Evolutionary conservation across 2,888 invertebrate species (phyloP).

Genomic region (Scaptodrosophila latifasciaeformis): DNA sequence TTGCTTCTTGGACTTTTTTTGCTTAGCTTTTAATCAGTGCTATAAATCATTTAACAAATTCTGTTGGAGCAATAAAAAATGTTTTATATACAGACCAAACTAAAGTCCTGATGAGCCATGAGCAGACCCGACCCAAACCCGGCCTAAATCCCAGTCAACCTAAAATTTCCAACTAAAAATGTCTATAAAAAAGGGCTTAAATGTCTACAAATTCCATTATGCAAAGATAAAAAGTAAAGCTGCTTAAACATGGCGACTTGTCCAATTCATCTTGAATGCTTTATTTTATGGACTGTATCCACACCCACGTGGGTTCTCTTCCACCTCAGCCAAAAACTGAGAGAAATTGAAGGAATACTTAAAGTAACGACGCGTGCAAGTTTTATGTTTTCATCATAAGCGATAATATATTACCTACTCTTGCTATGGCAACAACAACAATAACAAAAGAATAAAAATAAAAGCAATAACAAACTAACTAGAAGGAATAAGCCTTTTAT

Average conservation of each 20-base stretch:
- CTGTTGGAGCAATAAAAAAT: constrained; percentile 24
- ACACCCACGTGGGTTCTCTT: background rate
- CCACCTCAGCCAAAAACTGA: constrained; percentile 49
- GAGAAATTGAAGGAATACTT: constrained; percentile 23
- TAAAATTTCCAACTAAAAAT: constrained; percentile 22
- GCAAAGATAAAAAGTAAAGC: constrained; percentile 31
- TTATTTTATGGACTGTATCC: constrained; percentile 47
- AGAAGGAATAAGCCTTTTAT: too few species aligned
- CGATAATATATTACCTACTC: constrained; percentile 47
- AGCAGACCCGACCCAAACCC: too few species aligned
- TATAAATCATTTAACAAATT: constrained; percentile 41
- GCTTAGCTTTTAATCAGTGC: background rate
- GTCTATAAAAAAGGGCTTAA: constrained; percentile 50
- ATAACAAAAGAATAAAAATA: background rate
- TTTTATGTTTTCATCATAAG: constrained; percentile 57
- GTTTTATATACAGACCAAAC: constrained; percentile 28
- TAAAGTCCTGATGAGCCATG: too few species aligned
- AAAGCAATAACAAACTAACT: too few species aligned
- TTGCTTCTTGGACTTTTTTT: too few species aligned
- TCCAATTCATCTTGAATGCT: constrained; percentile 49
- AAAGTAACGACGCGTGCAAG: constrained; percentile 46
- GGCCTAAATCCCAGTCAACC: too few species aligned
- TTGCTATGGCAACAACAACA: constrained; percentile 13
- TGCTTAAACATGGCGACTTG: constrained; percentile 24
- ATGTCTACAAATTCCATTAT: constrained; percentile 44